Base-by-base conservation (phyloP, 1,140 invertebrate genomes). In the Ptiloglossa arizonensis region DNA sequence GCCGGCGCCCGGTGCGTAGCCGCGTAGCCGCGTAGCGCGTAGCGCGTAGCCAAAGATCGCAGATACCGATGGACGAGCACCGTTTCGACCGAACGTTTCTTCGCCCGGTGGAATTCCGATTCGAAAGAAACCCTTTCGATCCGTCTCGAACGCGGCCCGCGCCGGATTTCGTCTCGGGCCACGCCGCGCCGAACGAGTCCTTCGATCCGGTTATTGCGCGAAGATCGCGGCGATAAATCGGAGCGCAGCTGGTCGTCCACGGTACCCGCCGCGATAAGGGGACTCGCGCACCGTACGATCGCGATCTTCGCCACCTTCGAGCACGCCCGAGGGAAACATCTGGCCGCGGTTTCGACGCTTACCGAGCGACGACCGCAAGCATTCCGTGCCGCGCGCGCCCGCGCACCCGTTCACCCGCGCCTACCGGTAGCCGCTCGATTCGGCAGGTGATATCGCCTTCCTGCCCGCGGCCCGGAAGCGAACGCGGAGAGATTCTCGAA, bases 331-430 rank as follows among this genome's bases (percentile, higher is more conserved):
- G 72, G 72, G 50, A 41, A 85, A 86, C 83, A 86, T 86, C 83
- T 86, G 83, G 83, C 69, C 74, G 82, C 79, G 83, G 83, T 86
- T 86, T 86, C 83, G 83, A 57, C 70, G 80, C 67, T 86, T 86
- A 85, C 74, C 79, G 60, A 70, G 35, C 44, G 46, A 54, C 69
- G 35, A 85, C 83, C 82, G 54, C 79, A 85, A 75, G 69, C 72
- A 84, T 83, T 83, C 41, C 50, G 68, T 41, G 76, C 75, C 22
- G 63, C 52, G 52, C 59, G 52, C 66, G 75, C 63, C 62, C n/a
- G n/a, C n/a, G n/a, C n/a, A n/a, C n/a, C n/a, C n/a, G n/a, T n/a
- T n/a, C n/a, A n/a, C n/a, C n/a, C 73, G 72, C 67, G 48, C 69
- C 69, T 71, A 41, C 64, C 63, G 46, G 54, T 79, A 66, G 80